Evolutionary conservation across 2,888 invertebrate species (phyloP), one percentile per base, ranked within the genome.

Genomic region (Cheilosia soror): DNA sequence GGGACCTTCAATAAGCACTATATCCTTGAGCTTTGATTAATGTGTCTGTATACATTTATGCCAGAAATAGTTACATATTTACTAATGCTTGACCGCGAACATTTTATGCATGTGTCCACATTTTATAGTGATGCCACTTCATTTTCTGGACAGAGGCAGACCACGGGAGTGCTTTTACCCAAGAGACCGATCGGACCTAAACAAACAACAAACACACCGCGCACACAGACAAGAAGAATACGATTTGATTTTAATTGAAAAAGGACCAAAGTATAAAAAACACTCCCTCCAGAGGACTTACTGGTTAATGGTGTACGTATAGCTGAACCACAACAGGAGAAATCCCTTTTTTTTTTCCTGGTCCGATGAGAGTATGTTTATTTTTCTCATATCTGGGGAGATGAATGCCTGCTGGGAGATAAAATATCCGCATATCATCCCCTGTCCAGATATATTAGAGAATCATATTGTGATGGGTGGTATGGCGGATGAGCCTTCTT

Each of bases 161-260:
- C 29, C n/a, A 47, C 27, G 20, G 51, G 33, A 82, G 82, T 69
- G 37, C 63, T 78, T 82, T 77, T 73, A 47, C 68, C 68, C 63
- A 31, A 55, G 63, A 82, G 86, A 85, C 47, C 13, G 73, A 58
- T 5, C 37, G 37, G 72, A 57, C 86, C 86, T 86, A 86, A 86
- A 86, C 73, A 86, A 86, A 86, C 86, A 86, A 86, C 73, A 86
- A 86, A 86, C 86, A 86, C 44, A 65, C 25, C 49, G 33, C 63
- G 58, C 29, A 73, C 63, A 63, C 29, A 78, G 73, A 73, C 81
- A 82, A 82, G 86, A 82, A 82, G 86, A 78, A 82, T 69, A 69
- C 77, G 69, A 86, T 86, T 86, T 86, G 86, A 73, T 82, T 86
- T 86, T 86, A 86, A 86, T 86, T 86, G 86, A 86, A 86, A 86